Base-by-base conservation (phyloP, 1,140 invertebrate species). In the Nylanderia fulva region DNA sequence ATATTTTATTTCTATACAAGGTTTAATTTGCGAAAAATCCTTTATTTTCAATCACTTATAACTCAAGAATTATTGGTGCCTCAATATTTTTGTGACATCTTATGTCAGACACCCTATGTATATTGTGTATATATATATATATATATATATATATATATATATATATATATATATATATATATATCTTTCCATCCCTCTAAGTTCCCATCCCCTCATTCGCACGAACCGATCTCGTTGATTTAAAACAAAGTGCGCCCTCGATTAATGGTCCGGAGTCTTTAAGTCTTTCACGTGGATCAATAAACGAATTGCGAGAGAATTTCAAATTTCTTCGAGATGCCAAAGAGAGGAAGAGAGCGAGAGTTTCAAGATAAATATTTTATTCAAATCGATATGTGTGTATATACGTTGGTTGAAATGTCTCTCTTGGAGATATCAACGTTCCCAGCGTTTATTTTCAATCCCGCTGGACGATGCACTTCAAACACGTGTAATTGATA, bases 181-280 rank as follows among this genome's bases (percentile, higher is more conserved):
- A 1, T 33, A 1, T 33, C 29, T 33, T 3, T n/a, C 0, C 24
- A n/a, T n/a, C 21, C n/a, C 29, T 8, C 6, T 11, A 13, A 9
- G 21, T n/a, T n/a, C n/a, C n/a, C 54, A 11, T 36, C 8, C 27
- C 6, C n/a, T 24, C 6, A 39, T 1, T 33, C 18, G 29, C 24
- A 24, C 54, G 33, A 84, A 87, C 75, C 86, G 36, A 75, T 61
- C 29, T 36, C 21, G 33, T 79, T 75, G 60, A 85, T 80, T 75
- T 63, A 54, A 54, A 75, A 82, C 77, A 72, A 60, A 71, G 24
- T 29, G 48, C 27, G 13, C 24, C 4, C 33, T 42, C 56, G 56
- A 84, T 84, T 76, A 63, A 52, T 52, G 21, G 21, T 27, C 7
- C 36, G 52, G 15, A 72, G 36, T 7, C 56, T 60, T 84, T 63